Evolutionary conservation across 2,888 invertebrate genomes (phyloP).

Genomic region (Hermaeophaga mercurialis): DNA sequence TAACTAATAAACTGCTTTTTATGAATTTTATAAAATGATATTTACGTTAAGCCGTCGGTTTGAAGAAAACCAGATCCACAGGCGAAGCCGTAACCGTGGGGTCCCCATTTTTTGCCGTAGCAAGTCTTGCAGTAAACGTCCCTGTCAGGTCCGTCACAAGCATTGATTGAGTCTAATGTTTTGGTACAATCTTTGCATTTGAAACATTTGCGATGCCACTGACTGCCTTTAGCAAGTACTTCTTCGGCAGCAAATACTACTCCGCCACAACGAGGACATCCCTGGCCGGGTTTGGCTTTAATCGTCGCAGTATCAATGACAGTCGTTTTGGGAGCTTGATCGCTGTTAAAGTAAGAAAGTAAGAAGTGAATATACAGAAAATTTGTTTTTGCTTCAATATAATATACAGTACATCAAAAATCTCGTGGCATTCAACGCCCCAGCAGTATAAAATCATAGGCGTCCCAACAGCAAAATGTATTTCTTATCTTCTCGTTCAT

Average conservation of each 20-base stretch:
- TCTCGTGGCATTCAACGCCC: no score
- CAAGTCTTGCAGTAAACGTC: constrained; percentile 97
- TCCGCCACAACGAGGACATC: constrained; percentile 89
- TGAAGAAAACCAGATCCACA: constrained; percentile 93
- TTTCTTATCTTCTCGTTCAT: no score
- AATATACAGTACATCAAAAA: no score
- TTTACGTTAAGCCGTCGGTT: constrained; percentile 87
- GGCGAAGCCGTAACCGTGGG: constrained; percentile 95
- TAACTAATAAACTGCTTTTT: no score
- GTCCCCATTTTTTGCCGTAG: constrained; percentile 97
- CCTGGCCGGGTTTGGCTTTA: constrained; percentile 82
- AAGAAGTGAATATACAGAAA: no score
- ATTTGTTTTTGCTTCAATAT: no score
- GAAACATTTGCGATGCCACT: constrained; percentile 93
- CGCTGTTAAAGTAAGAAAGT: no score
- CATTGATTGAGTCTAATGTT: constrained; percentile 93
- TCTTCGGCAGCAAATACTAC: constrained; percentile 94
- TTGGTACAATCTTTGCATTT: constrained; percentile 92
- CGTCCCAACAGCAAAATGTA: no score
- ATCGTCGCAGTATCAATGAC: constrained; percentile 80
- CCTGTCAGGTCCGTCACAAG: constrained; percentile 91
- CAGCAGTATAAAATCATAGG: no score
- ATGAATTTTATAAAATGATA: constrained; percentile 42
- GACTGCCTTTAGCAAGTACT: constrained; percentile 85
- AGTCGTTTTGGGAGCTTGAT: constrained; percentile 76